These are phyloP conservation scores for Varanus komodoensis DNA, from an alignment of 2,113 vertebrate species.

Conservation along the genomic window DNA sequence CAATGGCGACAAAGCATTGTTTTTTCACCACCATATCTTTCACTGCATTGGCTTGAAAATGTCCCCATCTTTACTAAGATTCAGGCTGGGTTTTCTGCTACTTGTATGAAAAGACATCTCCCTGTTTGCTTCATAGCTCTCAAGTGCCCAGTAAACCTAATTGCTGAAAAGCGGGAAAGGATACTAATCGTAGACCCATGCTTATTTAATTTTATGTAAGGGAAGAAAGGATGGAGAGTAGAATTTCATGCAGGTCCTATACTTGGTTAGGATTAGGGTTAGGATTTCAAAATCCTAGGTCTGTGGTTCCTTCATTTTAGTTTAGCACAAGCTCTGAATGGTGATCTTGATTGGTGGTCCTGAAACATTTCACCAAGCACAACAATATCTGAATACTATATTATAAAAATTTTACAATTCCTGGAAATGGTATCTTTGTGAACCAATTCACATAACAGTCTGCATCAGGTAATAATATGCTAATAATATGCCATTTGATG, in stretches of 20 bases:
- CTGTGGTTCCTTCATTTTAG: no score
- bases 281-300: background rate
- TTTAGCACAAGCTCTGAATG: background rate
- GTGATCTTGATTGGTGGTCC: no score
- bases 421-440: background rate
- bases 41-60: no score
- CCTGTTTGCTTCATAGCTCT: background rate
- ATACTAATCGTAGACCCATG: background rate
- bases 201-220: background rate
- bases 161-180: background rate
- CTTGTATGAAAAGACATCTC: background rate
- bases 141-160: background rate
- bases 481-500: no score
- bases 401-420: background rate
- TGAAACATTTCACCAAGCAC: background rate
- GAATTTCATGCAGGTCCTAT: background rate
- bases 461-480: no score
- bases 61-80: background rate
- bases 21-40: background rate
- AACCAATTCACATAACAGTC: background rate
- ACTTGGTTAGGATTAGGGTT: background rate
- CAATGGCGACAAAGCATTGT: background rate
- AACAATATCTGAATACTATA: background rate
- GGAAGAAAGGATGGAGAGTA: background rate
- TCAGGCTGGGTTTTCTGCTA: background rate